Evolutionary conservation across 2,888 invertebrate species (phyloP).

Genomic region (Thelaira solivaga): DNA sequence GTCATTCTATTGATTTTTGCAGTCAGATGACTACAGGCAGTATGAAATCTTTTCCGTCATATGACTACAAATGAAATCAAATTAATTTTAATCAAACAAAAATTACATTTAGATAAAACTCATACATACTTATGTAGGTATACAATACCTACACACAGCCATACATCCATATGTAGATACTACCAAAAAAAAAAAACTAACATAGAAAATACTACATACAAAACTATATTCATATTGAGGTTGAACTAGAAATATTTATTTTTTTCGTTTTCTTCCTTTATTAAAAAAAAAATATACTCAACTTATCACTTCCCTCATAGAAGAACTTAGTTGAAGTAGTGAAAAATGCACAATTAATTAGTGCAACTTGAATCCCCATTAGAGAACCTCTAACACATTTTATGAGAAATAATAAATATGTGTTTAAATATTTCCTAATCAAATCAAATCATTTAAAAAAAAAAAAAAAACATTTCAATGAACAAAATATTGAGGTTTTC

Average conservation of each 20-base stretch:
- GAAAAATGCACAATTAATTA: conserved; percentile 3
- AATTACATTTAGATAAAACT: conserved; percentile 15
- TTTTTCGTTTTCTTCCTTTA: not conserved
- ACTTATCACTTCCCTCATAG: conserved; percentile 56
- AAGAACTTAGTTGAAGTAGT: conserved; percentile 49
- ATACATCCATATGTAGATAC: not conserved
- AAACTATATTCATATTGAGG: not conserved
- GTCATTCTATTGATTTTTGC: conserved; percentile 59
- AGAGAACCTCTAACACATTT: conserved; percentile 47
- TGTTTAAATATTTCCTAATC: conserved; percentile 2
- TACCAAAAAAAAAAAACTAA: not conserved
- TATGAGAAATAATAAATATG: not conserved
- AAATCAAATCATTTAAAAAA: conserved; percentile 41
- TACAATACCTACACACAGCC: not conserved
- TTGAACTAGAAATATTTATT: not conserved
- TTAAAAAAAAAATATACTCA: conserved; percentile 37
- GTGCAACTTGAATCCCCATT: conserved; percentile 6
- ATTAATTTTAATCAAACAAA: conserved; percentile 33
- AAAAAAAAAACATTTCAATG: conserved; percentile 43
- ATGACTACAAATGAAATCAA: conserved; percentile 56
- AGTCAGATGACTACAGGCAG: conserved; percentile 62
- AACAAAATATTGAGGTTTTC: conserved; percentile 55
- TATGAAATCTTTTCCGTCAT: conserved; percentile 62
- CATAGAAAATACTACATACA: not conserved
- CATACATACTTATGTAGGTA: too few relatives aligned